These are phyloP conservation scores for Dissostichus mawsoni DNA, from an alignment of 2,113 vertebrate genomes.

Conservation along the genomic window DNA sequence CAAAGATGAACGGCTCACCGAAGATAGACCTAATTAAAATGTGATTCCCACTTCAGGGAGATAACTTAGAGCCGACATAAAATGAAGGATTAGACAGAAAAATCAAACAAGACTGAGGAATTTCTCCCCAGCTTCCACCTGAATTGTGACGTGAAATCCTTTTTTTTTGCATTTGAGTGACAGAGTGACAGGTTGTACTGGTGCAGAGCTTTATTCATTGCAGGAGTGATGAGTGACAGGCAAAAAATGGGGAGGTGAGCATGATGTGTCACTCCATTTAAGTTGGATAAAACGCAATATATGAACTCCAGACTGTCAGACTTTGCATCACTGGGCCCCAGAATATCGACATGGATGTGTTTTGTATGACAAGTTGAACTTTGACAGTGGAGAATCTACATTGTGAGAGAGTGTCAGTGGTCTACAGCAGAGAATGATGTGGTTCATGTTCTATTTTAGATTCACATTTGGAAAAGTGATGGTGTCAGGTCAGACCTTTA, in stretches of 20 bases:
- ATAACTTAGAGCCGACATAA: constrained; percentile 75
- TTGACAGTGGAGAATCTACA: constrained; percentile 63
- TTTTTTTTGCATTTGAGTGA: constrained; percentile 74
- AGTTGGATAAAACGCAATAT: constrained; percentile 79
- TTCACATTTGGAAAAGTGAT: constrained; percentile 3
- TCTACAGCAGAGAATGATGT: constrained; percentile 12
- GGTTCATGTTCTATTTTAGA: constrained; percentile 29
- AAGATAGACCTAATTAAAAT: constrained; percentile 86
- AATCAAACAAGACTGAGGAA: constrained; percentile 75
- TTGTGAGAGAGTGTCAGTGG: constrained; percentile 46
- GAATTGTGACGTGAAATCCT: constrained; percentile 67
- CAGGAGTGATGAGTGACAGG: constrained; percentile 79
- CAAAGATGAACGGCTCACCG: constrained; percentile 67
- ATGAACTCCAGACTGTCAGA: constrained; percentile 65
- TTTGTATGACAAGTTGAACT: constrained; percentile 66
- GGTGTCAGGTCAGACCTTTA: not conserved
- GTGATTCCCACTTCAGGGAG: constrained; percentile 78
- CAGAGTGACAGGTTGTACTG: constrained; percentile 78
- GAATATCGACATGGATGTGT: constrained; percentile 65
- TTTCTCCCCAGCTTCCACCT: constrained; percentile 69
- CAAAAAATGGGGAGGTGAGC: constrained; percentile 73
- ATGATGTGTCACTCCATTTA: constrained; percentile 78
- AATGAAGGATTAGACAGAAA: constrained; percentile 74
- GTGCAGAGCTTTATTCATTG: constrained; percentile 74
- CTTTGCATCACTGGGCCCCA: constrained; percentile 60